These are phyloP conservation scores for Thunnus albacares DNA, from an alignment of 2,797 vertebrate genomes.

Conservation along the genomic window DNA sequence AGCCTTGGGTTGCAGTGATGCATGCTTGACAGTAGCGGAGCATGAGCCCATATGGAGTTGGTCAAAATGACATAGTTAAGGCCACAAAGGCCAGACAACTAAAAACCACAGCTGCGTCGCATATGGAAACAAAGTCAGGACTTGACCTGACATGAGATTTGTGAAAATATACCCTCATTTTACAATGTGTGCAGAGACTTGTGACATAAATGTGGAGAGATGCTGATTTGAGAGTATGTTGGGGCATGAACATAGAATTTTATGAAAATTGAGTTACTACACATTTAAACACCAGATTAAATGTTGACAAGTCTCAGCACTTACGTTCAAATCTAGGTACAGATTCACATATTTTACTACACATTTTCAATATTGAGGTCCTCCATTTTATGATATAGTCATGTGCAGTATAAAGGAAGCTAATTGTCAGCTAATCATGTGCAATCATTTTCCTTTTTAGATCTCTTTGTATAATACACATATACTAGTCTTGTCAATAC, in stretches of 20 bases:
- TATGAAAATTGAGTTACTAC: no score
- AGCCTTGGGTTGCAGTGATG: neutral
- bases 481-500: neutral
- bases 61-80: slow-evolving; percentile 2
- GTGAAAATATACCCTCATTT: neutral
- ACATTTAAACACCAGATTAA: no score
- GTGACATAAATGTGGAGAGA: neutral
- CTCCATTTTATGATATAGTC: no score
- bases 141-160: neutral
- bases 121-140: slow-evolving; percentile 1
- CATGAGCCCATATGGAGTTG: neutral
- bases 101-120: slow-evolving; percentile 5
- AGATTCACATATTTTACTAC: no score
- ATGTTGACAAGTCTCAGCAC: no score
- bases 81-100: neutral
- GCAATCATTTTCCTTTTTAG: neutral
- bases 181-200: neutral
- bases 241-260: no score
- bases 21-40: neutral
- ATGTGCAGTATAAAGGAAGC: neutral
- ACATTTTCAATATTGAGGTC: no score
- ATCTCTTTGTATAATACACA: neutral
- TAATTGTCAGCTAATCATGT: neutral
- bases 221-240: no score
- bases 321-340: no score